Evolutionary conservation across 2,113 vertebrate genomes (phyloP), one percentile per base, ranked within the genome.

Genomic region (Ammodytes marinus): DNA sequence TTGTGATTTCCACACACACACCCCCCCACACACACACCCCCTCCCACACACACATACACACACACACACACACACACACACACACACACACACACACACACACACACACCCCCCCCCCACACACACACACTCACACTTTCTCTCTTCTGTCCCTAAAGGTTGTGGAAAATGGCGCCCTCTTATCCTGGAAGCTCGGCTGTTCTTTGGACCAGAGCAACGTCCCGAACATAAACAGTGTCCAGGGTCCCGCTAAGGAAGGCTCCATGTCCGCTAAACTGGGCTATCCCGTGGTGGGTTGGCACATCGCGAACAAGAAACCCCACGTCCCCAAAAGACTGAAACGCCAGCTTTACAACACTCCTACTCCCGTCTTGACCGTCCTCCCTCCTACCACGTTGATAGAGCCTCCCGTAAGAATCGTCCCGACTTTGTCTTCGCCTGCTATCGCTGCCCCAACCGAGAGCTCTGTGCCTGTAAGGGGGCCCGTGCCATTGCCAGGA

Each of bases 221-320:
- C 59, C 98, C 98, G 39, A 95, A 99, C 70, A 97, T 99, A 84
- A 96, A 89, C 90, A 96, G 94, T 3, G 96, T 99, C 59, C 97
- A 99, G 89, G 92, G 93, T 82, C 98, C 98, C 2, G 98, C 98
- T 17, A 98, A 97, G 89, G 97, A 97, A 82, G 98, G 98, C 5
- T 91, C 96, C 0, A 99, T 99, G 98, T 99, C 98, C 0, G 97
- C 97, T 54, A 96, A 79, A 83, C 96, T 99, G 45, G 97, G 98
- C 50, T 99, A 97, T 84, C 98, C 98, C 0, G 98, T 99, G 45
- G 98, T 99, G 55, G 98, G 98, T 11, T 99, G 98, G 98, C 98
- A 99, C 82, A 98, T 99, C 0, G 98, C 98, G 59, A 99, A 99
- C 92, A 99, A 99, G 93, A 99, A 99, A 74, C 97, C 97, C 37